These are phyloP conservation scores for Alca torda DNA, from an alignment of 2,797 vertebrate species.

Conservation along the genomic window DNA sequence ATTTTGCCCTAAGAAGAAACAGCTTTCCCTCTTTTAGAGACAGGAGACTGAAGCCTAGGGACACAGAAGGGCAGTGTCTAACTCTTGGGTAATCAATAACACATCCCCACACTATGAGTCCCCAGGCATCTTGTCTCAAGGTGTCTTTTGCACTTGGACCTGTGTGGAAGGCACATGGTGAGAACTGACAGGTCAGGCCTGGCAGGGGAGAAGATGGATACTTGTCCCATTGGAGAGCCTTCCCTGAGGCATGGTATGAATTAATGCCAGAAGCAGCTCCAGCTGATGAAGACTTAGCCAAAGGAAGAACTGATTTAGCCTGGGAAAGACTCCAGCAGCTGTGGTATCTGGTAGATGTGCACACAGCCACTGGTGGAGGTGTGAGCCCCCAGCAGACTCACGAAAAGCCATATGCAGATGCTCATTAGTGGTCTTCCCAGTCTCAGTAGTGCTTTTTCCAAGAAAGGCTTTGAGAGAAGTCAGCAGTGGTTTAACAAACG, in stretches of 20 bases:
- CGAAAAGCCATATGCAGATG: background rate
- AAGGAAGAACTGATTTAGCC: background rate
- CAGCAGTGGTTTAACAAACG: background rate
- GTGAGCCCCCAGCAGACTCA: background rate
- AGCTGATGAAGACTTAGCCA: background rate
- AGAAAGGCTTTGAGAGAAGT: background rate
- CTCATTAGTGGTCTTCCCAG: background rate
- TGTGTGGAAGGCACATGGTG: rapidly evolving
- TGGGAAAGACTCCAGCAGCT: background rate
- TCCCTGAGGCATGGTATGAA: background rate
- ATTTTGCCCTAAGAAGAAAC: background rate
- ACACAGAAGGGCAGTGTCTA: background rate
- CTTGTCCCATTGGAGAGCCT: background rate
- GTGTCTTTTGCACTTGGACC: background rate
- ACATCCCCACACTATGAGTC: rapidly evolving
- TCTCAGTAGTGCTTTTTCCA: background rate
- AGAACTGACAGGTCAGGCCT: background rate
- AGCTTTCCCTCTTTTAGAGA: background rate
- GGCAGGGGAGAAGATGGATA: background rate
- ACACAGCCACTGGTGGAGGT: background rate
- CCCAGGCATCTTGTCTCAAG: background rate
- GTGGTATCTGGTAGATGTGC: background rate
- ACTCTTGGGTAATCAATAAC: background rate
- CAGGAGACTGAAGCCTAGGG: rapidly evolving
- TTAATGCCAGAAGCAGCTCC: background rate